Base-by-base conservation (phyloP, 2,797 vertebrate species). In the Pseudochromis fuscus region DNA sequence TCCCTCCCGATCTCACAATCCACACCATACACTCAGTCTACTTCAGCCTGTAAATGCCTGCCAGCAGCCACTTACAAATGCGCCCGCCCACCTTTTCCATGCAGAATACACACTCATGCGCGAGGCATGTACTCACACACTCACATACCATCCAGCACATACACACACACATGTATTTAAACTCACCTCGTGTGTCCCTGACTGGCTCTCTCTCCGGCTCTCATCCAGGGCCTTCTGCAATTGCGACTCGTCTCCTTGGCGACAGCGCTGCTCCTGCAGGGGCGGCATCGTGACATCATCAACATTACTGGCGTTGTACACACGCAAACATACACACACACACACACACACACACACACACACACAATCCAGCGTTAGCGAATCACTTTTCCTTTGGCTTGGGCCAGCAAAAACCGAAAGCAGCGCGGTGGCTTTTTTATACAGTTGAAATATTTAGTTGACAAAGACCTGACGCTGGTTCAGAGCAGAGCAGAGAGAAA, bases 261-360 rank as follows among this genome's bases (percentile, higher is more conserved):
- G 91, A 85, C 87, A 91, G 61, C 82, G 86, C 62, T 94, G 91
- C 44, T 93, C 93, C 94, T 95, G 92, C 77, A 85, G 73, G 58
- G 85, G 84, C 35, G 67, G 75, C 64, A 87, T 79, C 2, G 50
- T 86, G 87, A 87, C 72, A 85, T 87, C 84, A 87, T 86, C 71
- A 83, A 50, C 37, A 76, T 75, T 71, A 74, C 71, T 18, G 18
- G 49, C 55, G 62, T 23, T 7, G 73, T 35, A 56, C 4, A 18
- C 18, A 37, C 61, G 24, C 44, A 30, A 19, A 44, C 45, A 44
- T 28, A 33, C 15, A 45, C 35, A 27, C 33, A 35, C 16, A 24
- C 11, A 35, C 19, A 16, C 48, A 42, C 57, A 53, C 51, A 58
- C 27, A 52, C n/a, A 57, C 9, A 64, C 53, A 68, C 37, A 12